phyloP scores from a whole-genome alignment of 1,140 invertebrate genomes.

The Solen grandis region DNA sequence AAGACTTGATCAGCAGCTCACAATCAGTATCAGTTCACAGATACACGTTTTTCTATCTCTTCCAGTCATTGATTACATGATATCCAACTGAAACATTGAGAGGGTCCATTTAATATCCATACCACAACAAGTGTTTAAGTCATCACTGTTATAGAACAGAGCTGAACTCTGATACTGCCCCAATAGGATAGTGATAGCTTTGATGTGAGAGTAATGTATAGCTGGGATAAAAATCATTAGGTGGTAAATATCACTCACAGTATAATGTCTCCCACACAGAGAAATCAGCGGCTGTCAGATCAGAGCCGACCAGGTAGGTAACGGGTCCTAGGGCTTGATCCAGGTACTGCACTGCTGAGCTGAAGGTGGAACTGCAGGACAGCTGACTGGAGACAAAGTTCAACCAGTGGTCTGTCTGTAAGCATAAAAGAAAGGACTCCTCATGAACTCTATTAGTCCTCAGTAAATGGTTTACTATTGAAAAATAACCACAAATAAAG shows the following conservation, averaged over 20 bases:
- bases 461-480: too few relatives aligned
- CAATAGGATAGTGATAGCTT: neutral
- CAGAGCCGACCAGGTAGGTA: slow-evolving; percentile 90
- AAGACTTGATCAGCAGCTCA: too few relatives aligned
- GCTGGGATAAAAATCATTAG: neutral
- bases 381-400: slow-evolving; percentile 85
- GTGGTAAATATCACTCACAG: slow-evolving; percentile 72
- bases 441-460: too few relatives aligned
- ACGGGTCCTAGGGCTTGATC: slow-evolving; percentile 87
- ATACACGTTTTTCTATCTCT: too few relatives aligned
- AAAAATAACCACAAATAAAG: too few relatives aligned
- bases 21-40: too few relatives aligned
- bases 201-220: neutral
- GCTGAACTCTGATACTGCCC: neutral
- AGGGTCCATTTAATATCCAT: neutral
- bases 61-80: too few relatives aligned
- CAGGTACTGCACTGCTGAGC: slow-evolving; percentile 85
- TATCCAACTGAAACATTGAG: too few relatives aligned
- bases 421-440: neutral
- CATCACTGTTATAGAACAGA: neutral
- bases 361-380: slow-evolving; percentile 80
- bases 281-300: slow-evolving; percentile 93
- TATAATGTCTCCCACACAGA: slow-evolving; percentile 88
- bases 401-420: slow-evolving; percentile 93
- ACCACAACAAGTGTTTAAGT: too few relatives aligned